Evolutionary conservation across 2,797 vertebrate species (phyloP).

Genomic region (Liparis tanakae): DNA sequence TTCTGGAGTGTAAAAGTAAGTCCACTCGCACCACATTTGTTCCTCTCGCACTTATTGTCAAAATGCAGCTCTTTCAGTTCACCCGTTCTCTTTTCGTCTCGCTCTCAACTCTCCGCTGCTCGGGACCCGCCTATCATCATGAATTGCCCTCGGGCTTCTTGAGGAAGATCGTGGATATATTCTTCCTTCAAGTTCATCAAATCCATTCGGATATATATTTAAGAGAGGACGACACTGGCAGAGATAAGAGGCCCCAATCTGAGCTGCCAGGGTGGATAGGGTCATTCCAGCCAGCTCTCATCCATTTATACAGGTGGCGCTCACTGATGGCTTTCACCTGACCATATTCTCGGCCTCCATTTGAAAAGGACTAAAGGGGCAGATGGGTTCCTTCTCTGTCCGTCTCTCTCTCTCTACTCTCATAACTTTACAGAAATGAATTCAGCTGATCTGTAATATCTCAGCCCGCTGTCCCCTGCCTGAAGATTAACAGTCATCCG

Average conservation of each 20-base stretch:
- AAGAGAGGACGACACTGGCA: constrained; percentile 35
- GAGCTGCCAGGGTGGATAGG: constrained; percentile 53
- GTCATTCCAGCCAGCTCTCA: constrained; percentile 39
- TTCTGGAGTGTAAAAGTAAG: constrained; percentile 74
- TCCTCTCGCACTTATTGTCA: constrained; percentile 10
- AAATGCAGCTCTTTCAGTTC: constrained; percentile 15
- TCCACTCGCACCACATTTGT: not conserved
- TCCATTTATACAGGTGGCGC: constrained; percentile 48
- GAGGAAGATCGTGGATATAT: constrained; percentile 35
- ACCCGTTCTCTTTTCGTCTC: constrained; percentile 1
- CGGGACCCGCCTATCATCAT: constrained; percentile 13
- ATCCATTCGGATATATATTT: constrained; percentile 64
- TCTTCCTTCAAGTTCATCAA: constrained; percentile 59
- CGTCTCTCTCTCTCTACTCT: constrained; percentile 31
- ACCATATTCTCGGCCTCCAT: constrained; percentile 41
- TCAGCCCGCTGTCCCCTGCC: constrained; percentile 53
- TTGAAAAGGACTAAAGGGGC: constrained; percentile 57
- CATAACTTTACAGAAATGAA: constrained; percentile 55
- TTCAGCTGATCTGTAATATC: constrained; percentile 61
- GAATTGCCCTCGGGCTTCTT: constrained; percentile 33
- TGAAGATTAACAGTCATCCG: constrained; percentile 48
- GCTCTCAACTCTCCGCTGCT: constrained; percentile 4
- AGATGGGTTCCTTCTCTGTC: constrained; percentile 33
- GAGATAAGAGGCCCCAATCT: constrained; percentile 54
- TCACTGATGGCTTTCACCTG: constrained; percentile 49